Conservation (phyloP, 2,797 vertebrate genomes). For the Lophius americanus region DNA sequence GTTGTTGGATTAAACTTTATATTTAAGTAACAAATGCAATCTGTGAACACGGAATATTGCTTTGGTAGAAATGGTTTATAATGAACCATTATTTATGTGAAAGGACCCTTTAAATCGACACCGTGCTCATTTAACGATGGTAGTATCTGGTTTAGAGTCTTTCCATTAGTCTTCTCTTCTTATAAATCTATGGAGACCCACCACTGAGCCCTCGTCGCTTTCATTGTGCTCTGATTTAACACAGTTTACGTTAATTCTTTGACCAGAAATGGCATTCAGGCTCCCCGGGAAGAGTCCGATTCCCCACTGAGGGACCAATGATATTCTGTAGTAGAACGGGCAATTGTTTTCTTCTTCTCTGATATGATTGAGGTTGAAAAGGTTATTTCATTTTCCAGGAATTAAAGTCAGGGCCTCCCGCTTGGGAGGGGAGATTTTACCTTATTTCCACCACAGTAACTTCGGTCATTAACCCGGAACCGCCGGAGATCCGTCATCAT, state of each 20-base stretch:
- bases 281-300: slow-evolving; percentile 12
- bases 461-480: slow-evolving; percentile 14
- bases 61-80: no score
- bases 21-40: background rate
- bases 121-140: background rate
- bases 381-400: slow-evolving; percentile 39
- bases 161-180: background rate
- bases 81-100: background rate
- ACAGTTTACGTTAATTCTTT: slow-evolving; percentile 14
- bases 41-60: no score
- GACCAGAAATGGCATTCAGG: slow-evolving; percentile 15
- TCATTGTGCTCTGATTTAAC: slow-evolving; percentile 19
- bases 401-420: slow-evolving; percentile 23
- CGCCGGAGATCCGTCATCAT: slow-evolving; percentile 15
- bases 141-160: background rate
- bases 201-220: slow-evolving; percentile 16
- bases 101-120: background rate
- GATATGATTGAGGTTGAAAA: slow-evolving; percentile 43
- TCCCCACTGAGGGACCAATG: slow-evolving; percentile 22
- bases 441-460: slow-evolving; percentile 24
- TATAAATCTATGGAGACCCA: background rate
- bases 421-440: background rate
- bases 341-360: slow-evolving; percentile 31
- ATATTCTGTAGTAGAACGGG: slow-evolving; percentile 26
- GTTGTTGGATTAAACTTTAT: no score